phyloP scores from a whole-genome alignment of 2,113 vertebrate species.

The Muntiacus muntjak region DNA sequence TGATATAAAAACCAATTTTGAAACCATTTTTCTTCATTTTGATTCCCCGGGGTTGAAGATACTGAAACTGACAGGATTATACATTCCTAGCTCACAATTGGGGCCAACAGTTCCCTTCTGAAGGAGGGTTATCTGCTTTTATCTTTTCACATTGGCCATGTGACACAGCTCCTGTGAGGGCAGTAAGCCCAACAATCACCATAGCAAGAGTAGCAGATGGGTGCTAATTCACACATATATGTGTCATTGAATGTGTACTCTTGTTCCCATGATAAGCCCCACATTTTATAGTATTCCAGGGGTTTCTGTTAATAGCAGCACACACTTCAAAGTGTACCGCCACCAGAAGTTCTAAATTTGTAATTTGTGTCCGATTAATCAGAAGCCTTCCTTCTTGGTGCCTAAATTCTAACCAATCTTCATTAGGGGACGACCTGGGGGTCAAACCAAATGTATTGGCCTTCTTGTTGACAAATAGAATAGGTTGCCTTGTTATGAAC shows the following conservation, averaged over 20 bases:
- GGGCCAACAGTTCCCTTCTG: neutral
- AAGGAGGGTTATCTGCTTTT: neutral
- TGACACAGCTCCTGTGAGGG: neutral
- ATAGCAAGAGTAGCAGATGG: fast-evolving
- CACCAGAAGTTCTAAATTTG: neutral
- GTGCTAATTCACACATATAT: neutral
- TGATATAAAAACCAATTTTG: neutral
- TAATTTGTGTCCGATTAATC: neutral
- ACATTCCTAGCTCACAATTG: neutral
- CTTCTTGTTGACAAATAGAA: neutral
- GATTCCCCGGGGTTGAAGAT: neutral
- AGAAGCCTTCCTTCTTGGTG: neutral
- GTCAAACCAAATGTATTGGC: neutral
- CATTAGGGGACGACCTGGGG: neutral
- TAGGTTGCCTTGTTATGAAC: neutral
- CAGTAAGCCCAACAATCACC: neutral
- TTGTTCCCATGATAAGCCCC: neutral
- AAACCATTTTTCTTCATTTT: neutral
- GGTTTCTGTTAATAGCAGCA: neutral
- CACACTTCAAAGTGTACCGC: neutral
- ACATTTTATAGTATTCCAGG: neutral
- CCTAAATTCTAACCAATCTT: neutral
- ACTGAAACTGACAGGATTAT: neutral
- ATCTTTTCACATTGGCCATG: neutral
- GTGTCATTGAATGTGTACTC: neutral